Evolutionary conservation across 1,140 invertebrate genomes (phyloP).

Genomic region (Papilio glaucus): DNA sequence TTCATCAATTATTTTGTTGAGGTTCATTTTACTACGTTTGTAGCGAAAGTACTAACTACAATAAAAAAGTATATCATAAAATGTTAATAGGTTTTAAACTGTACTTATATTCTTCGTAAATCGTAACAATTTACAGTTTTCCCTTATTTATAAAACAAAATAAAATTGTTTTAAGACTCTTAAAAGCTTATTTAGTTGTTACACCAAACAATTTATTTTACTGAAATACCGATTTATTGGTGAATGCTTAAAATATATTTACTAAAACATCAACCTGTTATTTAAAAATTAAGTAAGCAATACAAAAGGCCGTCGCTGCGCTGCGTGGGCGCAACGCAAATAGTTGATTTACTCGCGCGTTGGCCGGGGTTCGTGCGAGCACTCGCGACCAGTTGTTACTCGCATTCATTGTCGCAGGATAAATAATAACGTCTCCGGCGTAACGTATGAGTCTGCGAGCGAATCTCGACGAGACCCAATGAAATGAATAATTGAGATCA

Average conservation of each 20-base stretch:
- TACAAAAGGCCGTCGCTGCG: slow-evolving; percentile 30
- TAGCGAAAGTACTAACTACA: too few species aligned
- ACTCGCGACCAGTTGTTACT: slow-evolving; percentile 48
- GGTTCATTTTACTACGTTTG: too few species aligned
- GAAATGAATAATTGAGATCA: slow-evolving; percentile 64
- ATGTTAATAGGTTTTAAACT: background rate
- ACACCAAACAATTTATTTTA: too few species aligned
- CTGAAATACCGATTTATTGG: background rate
- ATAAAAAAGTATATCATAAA: background rate
- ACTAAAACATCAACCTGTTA: slow-evolving; percentile 42
- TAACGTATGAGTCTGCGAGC: slow-evolving; percentile 59
- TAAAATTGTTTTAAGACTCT: too few species aligned
- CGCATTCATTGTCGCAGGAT: slow-evolving; percentile 55
- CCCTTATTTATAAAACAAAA: background rate
- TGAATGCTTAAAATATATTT: slow-evolving; percentile 26
- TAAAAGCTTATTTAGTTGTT: too few species aligned
- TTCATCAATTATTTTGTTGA: too few species aligned
- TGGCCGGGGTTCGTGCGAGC: slow-evolving; percentile 37
- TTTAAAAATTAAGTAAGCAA: slow-evolving; percentile 38
- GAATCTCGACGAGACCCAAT: slow-evolving; percentile 50
- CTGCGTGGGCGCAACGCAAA: slow-evolving; percentile 63
- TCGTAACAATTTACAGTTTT: background rate
- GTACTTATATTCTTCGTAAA: background rate
- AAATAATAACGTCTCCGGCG: slow-evolving; percentile 45
- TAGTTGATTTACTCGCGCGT: slow-evolving; percentile 74